Evolutionary conservation across 1,140 invertebrate genomes (phyloP), one percentile per base, ranked within the genome.

Genomic region (Druon quercuslanigerum): DNA sequence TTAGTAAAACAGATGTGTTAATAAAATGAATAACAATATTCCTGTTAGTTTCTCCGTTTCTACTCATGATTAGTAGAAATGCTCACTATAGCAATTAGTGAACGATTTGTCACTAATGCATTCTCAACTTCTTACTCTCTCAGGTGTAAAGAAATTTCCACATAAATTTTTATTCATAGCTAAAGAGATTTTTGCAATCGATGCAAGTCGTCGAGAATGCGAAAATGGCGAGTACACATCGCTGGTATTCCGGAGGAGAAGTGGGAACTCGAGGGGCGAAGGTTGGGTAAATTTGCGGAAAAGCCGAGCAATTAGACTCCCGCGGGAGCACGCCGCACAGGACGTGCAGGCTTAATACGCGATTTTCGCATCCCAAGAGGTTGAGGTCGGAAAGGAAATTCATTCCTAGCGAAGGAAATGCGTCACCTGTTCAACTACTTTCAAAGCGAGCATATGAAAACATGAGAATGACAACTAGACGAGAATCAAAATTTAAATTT

Each of bases 301-400:
- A 66, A 66, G 60, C 60, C 60, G 60, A 66, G 60, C 60, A 66
- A 66, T 66, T 66, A 66, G 60, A 66, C 40, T 66, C 60, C 60
- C 60, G 60, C 60, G 33, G 14, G 40, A 66, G 60, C 60, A 66
- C 60, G 60, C 60, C 33, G 60, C 46, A 20, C 60, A 66, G 60
- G 60, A 66, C 60, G 60, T 66, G 60, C 60, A 14, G 25, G 60
- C 13, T 66, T 66, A 66, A 40, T 66, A 33, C 60, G 60, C 60
- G 60, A 66, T 66, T 66, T 33, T 66, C 60, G 60, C 33, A 66
- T 66, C 60, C 60, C 33, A 66, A 66, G 60, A 66, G 60, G 60
- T 66, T 40, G 60, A 40, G 40, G 40, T 40, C 60, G 60, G 40
- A 66, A 66, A 66, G 60, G 60, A 66, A 66, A 46, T 66, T 66